Conservation (phyloP, 2,113 vertebrate genomes). For the Sinocyclocheilus rhinocerous region DNA sequence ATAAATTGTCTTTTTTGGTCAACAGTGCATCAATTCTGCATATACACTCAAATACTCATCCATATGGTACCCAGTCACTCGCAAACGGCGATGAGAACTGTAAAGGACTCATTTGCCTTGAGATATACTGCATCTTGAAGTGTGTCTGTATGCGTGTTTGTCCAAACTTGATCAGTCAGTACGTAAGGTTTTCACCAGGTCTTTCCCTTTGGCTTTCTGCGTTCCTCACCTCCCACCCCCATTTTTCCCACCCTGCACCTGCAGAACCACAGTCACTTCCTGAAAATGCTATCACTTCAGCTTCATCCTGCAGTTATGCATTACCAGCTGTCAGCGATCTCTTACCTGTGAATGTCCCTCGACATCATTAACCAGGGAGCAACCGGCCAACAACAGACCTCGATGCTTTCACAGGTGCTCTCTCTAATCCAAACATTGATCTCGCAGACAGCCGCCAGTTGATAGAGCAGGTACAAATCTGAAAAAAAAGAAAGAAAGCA, state of each 20-base stretch:
- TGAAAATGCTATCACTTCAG: neutral
- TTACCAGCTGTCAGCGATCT: constrained; percentile 26
- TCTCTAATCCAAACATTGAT: constrained; percentile 11
- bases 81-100: neutral
- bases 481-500: neutral
- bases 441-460: constrained; percentile 6
- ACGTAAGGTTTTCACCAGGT: constrained; percentile 71
- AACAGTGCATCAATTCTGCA: neutral
- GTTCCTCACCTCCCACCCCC: constrained; percentile 53
- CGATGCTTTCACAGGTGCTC: constrained; percentile 57
- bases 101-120: constrained; percentile 45
- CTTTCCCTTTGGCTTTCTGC: constrained; percentile 59
- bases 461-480: constrained; percentile 38
- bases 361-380: constrained; percentile 49
- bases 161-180: constrained; percentile 72
- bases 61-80: neutral
- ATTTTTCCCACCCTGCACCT: constrained; percentile 40
- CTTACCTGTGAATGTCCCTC: constrained; percentile 44
- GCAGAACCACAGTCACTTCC: constrained; percentile 39
- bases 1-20: neutral
- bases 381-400: constrained; percentile 55
- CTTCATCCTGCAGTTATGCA: constrained; percentile 16
- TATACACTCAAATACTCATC: neutral
- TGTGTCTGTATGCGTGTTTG: constrained; percentile 71
- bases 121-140: constrained; percentile 67